These are phyloP conservation scores for Dorcus parallelipipedus DNA, from an alignment of 2,888 invertebrate genomes.

Conservation along the genomic window DNA sequence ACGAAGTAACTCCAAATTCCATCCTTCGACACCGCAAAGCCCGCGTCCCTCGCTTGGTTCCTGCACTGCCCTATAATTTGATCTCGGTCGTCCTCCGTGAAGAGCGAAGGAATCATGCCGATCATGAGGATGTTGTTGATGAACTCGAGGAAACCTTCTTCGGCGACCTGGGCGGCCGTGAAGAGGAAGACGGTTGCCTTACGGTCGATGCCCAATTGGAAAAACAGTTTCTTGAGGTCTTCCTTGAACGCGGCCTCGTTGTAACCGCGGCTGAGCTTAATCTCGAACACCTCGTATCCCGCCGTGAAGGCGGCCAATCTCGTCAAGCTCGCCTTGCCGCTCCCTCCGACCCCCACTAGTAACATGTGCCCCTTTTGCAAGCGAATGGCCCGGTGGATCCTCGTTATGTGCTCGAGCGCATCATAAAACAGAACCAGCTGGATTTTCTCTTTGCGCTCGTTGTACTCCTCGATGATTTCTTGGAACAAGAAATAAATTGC, in stretches of 20 bases:
- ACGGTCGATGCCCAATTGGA: conserved; percentile 71
- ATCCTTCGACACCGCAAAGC: conserved; percentile 73
- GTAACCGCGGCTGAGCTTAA: conserved; percentile 81
- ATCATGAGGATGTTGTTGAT: conserved; percentile 90
- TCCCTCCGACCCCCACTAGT: conserved; percentile 85
- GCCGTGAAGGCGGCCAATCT: conserved; percentile 81
- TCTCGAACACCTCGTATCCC: conserved; percentile 77
- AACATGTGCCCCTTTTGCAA: conserved; percentile 82
- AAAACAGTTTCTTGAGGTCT: conserved; percentile 78
- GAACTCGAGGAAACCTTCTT: conserved; percentile 82
- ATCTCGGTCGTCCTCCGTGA: conserved; percentile 86
- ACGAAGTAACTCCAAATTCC: conserved; percentile 83
- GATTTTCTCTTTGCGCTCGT: conserved; percentile 70
- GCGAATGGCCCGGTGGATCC: conserved; percentile 80
- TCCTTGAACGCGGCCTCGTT: conserved; percentile 80
- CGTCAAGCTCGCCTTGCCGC: conserved; percentile 82
- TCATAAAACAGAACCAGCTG: conserved; percentile 87
- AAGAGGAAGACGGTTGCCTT: conserved; percentile 81
- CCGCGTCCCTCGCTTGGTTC: conserved; percentile 65
- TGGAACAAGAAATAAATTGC: conserved; percentile 84
- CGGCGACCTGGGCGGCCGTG: conserved; percentile 76
- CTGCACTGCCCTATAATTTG: conserved; percentile 68
- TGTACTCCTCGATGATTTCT: conserved; percentile 86
- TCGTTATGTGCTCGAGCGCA: conserved; percentile 84
- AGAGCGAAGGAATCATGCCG: conserved; percentile 80